phyloP scores from a whole-genome alignment of 2,888 invertebrate genomes.

The Himalopsyche anomala region DNA sequence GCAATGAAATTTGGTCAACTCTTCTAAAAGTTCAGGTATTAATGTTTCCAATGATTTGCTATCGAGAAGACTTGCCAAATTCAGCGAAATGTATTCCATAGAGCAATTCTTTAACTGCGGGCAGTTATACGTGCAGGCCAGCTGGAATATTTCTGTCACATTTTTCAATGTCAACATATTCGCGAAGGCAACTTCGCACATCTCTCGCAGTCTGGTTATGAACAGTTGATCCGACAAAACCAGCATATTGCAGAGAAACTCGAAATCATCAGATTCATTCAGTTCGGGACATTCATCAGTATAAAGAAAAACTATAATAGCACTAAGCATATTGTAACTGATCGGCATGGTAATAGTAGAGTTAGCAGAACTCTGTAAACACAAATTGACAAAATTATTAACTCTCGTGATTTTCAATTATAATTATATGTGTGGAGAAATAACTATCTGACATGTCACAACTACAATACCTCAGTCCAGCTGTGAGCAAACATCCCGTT shows the following conservation, averaged over 20 bases:
- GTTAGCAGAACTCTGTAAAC: conserved; percentile 75
- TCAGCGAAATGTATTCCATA: conserved; percentile 87
- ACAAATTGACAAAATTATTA: background rate
- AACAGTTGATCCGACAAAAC: conserved; percentile 89
- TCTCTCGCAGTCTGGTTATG: conserved; percentile 82
- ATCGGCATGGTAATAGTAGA: conserved; percentile 79
- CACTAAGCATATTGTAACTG: conserved; percentile 78
- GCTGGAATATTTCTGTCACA: conserved; percentile 85
- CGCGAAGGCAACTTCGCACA: conserved; percentile 82
- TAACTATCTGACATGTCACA: background rate
- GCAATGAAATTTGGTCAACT: conserved; percentile 82
- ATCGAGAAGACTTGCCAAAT: conserved; percentile 84
- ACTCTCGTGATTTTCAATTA: background rate
- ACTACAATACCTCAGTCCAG: conserved; percentile 82
- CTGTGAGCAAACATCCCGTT: conserved; percentile 87
- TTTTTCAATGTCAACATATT: conserved; percentile 84
- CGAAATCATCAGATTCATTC: conserved; percentile 80
- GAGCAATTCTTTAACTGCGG: conserved; percentile 82
- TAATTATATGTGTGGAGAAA: background rate
- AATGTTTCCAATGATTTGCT: conserved; percentile 81
- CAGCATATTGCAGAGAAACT: conserved; percentile 85
- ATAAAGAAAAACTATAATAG: conserved; percentile 86
- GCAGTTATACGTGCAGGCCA: conserved; percentile 87
- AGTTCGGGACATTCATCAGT: conserved; percentile 81
- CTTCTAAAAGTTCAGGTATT: conserved; percentile 79